These are phyloP conservation scores for Lithodes maja DNA, from an alignment of 2,888 invertebrate species.

Conservation along the genomic window DNA sequence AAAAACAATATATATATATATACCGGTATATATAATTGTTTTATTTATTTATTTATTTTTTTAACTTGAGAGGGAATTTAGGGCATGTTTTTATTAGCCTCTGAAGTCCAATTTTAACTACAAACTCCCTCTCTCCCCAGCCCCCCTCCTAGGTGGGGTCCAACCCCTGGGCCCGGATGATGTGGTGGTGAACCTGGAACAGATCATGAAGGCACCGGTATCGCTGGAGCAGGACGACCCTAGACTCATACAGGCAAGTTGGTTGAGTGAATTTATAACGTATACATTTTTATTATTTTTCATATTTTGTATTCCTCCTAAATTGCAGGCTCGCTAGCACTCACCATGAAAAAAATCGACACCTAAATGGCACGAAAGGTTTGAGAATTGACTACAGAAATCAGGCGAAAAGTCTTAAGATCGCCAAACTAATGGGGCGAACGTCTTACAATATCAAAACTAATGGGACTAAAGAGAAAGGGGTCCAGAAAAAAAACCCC, in stretches of 20 bases:
- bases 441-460: too few species aligned
- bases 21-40: too few species aligned
- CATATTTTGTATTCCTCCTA: neutral
- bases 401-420: too few species aligned
- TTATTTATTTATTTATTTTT: neutral
- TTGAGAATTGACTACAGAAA: too few species aligned
- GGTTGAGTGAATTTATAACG: neutral
- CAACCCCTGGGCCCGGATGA: conserved; percentile 6
- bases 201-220: conserved; percentile 59
- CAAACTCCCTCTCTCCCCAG: neutral
- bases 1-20: too few species aligned
- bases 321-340: too few species aligned
- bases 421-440: too few species aligned
- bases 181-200: conserved; percentile 36
- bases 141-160: neutral
- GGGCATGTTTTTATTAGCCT: neutral
- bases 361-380: too few species aligned
- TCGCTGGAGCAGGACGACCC: conserved; percentile 59
- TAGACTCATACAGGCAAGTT: conserved; percentile 50
- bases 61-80: neutral
- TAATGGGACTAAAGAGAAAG: too few species aligned
- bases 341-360: too few species aligned
- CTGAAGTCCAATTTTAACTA: neutral
- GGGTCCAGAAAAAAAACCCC: too few species aligned
- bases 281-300: neutral